Evolutionary conservation across 2,888 invertebrate species (phyloP).

Genomic region (Dryobotodes eremita): DNA sequence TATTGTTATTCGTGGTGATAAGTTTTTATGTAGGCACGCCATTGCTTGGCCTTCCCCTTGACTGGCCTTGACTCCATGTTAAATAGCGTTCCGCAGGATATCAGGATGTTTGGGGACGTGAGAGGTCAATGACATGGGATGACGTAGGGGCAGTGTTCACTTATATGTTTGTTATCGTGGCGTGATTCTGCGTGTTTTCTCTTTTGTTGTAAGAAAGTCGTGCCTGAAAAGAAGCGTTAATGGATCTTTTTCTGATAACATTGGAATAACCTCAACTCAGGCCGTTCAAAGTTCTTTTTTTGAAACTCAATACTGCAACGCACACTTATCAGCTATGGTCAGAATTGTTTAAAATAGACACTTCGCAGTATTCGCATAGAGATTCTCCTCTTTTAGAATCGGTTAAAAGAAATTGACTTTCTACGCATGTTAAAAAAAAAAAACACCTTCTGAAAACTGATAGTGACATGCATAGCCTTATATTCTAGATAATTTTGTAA

Average conservation of each 20-base stretch:
- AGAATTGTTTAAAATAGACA: no score
- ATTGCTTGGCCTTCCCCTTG: constrained; percentile 69
- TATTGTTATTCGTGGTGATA: constrained; percentile 68
- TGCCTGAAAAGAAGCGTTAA: not conserved
- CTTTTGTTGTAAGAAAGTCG: not conserved
- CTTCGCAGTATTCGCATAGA: no score
- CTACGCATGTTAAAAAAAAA: no score
- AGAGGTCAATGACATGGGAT: constrained; percentile 59
- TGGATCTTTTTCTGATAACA: not conserved
- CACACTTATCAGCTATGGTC: no score
- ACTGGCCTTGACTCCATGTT: constrained; percentile 69
- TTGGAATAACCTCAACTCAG: not conserved
- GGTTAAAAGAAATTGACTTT: no score
- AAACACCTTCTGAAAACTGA: no score
- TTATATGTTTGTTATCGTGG: constrained; percentile 36
- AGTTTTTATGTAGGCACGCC: constrained; percentile 70
- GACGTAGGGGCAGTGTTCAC: constrained; percentile 30
- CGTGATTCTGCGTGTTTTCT: constrained; percentile 1
- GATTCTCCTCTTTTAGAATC: no score
- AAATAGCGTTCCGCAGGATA: constrained; percentile 55
- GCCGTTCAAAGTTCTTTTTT: no score
- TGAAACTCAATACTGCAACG: no score
- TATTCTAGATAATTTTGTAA: no score
- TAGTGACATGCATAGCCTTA: no score
- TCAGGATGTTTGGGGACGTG: constrained; percentile 48